Evolutionary conservation across 2,888 invertebrate genomes (phyloP), one percentile per base, ranked within the genome.

Genomic region (Amblyjoppa fuscipennis): DNA sequence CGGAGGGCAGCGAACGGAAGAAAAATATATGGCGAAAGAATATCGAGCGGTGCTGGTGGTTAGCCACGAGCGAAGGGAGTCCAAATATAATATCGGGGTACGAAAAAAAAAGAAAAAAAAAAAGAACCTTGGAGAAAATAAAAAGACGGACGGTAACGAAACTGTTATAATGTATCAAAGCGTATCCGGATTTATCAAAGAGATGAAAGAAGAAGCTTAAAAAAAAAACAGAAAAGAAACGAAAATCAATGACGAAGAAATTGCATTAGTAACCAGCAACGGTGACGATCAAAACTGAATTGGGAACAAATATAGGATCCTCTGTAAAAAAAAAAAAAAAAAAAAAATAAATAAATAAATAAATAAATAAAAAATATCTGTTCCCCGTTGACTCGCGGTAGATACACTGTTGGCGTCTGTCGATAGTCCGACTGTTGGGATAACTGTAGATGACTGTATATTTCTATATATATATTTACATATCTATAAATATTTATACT

Each of bases 21-120:
- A 11, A 71, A 61, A 78, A 75, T 38, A 69, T 61, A 81, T 16
- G 41, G 13, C 11, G 38, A 41, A 76, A 81, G 69, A 78, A 81
- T 81, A 78, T 84, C 73, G 73, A 74, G 71, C 66, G 59, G 76
- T 34, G 28, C 31, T 68, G 75, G 79, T 70, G 75, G 79, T 70
- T 69, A 75, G 41, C 34, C 75, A 20, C 34, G 34, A 25, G 45
- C 6, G 69, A 20, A 28, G 9, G 41, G 64, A 70, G 31, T 74
- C 45, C 45, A 53, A 75, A 79, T 70, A 70, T 41, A 51, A 41
- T 70, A 31, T 59, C n/a, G 31, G 25, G 41, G 34, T 31, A 34
- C 6, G 28, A 68, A 56, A 69, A n/a, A 20, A 56, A 49, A 41
- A 68, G 59, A 69, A n/a, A 20, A 56, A 49, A 49, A 49, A 41